phyloP scores from a whole-genome alignment of 1,140 invertebrate species.

The Bombyx mandarina region DNA sequence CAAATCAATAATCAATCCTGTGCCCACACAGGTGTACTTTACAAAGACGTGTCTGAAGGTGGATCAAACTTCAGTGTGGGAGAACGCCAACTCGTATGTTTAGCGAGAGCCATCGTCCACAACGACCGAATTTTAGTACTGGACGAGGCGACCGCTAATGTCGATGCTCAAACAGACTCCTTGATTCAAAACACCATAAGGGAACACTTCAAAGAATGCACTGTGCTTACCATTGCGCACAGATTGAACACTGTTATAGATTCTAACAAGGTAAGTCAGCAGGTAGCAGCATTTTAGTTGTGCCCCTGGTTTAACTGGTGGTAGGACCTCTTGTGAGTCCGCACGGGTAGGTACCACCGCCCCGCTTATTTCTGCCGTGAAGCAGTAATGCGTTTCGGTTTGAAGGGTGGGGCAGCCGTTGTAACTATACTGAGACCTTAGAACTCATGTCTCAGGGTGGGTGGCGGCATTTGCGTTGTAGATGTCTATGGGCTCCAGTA shows the following conservation, averaged over 20 bases:
- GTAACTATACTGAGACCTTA: too few relatives aligned
- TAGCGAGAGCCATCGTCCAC: conserved; percentile 80
- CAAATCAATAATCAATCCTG: too few relatives aligned
- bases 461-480: too few relatives aligned
- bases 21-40: conserved; percentile 50
- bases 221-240: conserved; percentile 88
- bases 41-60: conserved; percentile 74
- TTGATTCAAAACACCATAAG: conserved; percentile 79
- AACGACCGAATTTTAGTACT: conserved; percentile 78
- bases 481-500: too few relatives aligned
- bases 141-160: conserved; percentile 83
- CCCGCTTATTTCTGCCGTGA: too few relatives aligned
- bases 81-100: conserved; percentile 82
- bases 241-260: conserved; percentile 87
- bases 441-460: too few relatives aligned
- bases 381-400: too few relatives aligned
- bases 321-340: too few relatives aligned
- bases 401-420: too few relatives aligned
- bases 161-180: conserved; percentile 78
- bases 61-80: conserved; percentile 80
- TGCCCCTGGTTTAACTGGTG: too few relatives aligned
- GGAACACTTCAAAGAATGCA: conserved; percentile 79
- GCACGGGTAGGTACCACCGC: too few relatives aligned
- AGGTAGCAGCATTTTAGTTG: too few relatives aligned
- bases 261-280: conserved; percentile 74